phyloP scores from a whole-genome alignment of 2,113 vertebrate genomes.

The Brienomyrus longianalis region DNA sequence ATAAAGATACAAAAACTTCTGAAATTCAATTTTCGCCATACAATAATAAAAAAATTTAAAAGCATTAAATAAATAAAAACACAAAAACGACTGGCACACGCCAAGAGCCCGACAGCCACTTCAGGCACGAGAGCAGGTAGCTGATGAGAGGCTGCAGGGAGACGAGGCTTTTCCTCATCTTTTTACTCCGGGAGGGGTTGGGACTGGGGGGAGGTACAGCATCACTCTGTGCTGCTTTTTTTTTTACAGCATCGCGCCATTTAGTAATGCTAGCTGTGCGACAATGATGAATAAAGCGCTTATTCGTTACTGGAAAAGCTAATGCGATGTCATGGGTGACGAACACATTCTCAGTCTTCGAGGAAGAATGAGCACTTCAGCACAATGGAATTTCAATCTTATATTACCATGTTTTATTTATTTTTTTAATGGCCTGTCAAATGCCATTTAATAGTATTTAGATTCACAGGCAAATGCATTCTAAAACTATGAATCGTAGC shows the following conservation, averaged over 20 bases:
- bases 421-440: background rate
- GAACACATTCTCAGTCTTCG: background rate
- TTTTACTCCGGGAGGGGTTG: too few relatives aligned
- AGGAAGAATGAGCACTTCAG: background rate
- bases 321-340: background rate
- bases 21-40: background rate
- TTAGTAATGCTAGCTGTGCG: background rate
- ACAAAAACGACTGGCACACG: slow-evolving; percentile 13
- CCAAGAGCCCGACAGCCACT: background rate
- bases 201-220: background rate
- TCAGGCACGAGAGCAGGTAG: slow-evolving; percentile 16
- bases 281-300: background rate
- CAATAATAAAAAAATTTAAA: background rate
- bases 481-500: background rate
- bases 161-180: background rate
- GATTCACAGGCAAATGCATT: background rate
- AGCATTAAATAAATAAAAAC: background rate
- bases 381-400: background rate
- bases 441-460: background rate
- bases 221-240: background rate
- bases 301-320: background rate
- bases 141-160: slow-evolving; percentile 17
- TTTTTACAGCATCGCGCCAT: background rate
- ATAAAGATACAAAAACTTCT: slow-evolving; percentile 21
- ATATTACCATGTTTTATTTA: background rate